Conservation (phyloP, 2,113 vertebrate genomes). For the Tauraco erythrolophus region DNA sequence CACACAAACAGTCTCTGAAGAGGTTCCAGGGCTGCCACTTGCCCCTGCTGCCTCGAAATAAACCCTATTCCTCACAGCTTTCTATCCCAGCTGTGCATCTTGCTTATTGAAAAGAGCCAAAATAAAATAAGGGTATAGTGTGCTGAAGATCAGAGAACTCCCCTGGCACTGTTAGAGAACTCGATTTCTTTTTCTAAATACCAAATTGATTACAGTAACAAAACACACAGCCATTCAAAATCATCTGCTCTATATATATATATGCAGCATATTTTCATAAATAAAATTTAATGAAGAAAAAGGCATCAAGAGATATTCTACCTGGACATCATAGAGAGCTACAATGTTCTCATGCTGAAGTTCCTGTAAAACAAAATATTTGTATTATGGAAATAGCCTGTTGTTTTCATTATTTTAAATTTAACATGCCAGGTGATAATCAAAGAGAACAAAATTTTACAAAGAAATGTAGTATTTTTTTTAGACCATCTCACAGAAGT, state of each 20-base stretch:
- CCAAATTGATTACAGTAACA: neutral
- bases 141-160: neutral
- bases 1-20: conserved; percentile 6
- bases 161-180: neutral
- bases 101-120: neutral
- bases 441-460: neutral
- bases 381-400: neutral
- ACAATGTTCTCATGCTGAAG: conserved; percentile 99
- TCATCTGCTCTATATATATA: neutral
- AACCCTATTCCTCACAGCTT: neutral
- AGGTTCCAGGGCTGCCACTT: neutral
- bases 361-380: conserved; percentile 81
- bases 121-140: neutral
- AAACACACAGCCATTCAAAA: neutral
- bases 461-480: neutral
- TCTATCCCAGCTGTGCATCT: neutral
- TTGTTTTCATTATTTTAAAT: neutral
- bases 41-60: neutral
- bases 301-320: conserved; percentile 57
- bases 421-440: neutral
- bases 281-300: neutral
- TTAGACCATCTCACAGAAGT: neutral
- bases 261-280: neutral
- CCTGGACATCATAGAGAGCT: conserved; percentile 97
- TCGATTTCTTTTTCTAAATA: neutral